Conservation (phyloP, 2,888 invertebrate species). For the Podotricha telesiphe region DNA sequence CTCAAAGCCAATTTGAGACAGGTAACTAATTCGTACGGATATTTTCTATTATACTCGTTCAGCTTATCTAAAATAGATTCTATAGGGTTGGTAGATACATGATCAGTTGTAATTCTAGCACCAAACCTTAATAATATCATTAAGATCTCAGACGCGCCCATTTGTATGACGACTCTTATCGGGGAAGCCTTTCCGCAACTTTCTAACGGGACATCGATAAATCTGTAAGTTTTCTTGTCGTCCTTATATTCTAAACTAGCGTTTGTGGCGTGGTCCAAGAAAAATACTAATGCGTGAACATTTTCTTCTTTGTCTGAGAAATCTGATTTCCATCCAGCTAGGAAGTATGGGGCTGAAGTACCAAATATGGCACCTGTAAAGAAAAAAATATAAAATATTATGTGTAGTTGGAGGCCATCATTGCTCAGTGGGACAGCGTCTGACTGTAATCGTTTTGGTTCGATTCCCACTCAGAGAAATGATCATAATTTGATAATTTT, state of each 20-base stretch:
- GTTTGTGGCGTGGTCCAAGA: conserved; percentile 89
- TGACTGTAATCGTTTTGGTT: neutral
- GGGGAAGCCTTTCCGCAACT: conserved; percentile 90
- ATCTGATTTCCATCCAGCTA: conserved; percentile 95
- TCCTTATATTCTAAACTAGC: conserved; percentile 84
- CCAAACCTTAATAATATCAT: conserved; percentile 89
- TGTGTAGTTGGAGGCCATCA: too few relatives aligned
- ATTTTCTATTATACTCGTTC: conserved; percentile 84
- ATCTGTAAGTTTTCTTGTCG: conserved; percentile 73
- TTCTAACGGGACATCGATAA: conserved; percentile 92
- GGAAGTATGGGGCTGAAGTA: conserved; percentile 89
- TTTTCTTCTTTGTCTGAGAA: conserved; percentile 91
- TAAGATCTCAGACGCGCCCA: conserved; percentile 89
- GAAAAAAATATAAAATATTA: neutral
- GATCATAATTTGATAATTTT: neutral
- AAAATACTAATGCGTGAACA: conserved; percentile 89
- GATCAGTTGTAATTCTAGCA: conserved; percentile 84
- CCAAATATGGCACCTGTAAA: conserved; percentile 91
- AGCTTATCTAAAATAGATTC: conserved; percentile 86
- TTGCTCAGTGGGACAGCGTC: neutral
- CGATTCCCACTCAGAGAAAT: neutral
- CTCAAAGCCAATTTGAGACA: conserved; percentile 88
- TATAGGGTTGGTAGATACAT: conserved; percentile 84
- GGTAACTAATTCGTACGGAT: conserved; percentile 87
- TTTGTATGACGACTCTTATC: conserved; percentile 88